A percentile compares a stretch with the other conserved stretches of the same genome.
Evolutionary conservation across 2,888 invertebrate species (phyloP).

Genomic region (Drosophila nr. medialis): DNA sequence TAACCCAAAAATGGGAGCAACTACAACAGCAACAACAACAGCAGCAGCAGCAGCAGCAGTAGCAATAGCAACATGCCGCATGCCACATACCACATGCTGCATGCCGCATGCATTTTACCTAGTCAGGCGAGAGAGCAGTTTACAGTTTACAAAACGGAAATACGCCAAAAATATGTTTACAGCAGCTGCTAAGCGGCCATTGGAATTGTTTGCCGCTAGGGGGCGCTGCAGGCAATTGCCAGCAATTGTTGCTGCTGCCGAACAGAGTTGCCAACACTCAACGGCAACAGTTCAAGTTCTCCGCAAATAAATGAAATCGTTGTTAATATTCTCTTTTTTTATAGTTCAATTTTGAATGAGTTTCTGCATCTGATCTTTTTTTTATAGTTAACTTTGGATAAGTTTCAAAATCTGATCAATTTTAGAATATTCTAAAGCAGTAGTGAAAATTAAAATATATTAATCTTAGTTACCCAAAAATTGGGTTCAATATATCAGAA

Average conservation of each 20-base stretch:
- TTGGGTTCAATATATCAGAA: not conserved
- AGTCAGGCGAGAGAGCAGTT: conserved; percentile 46
- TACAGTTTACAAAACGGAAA: conserved; percentile 71
- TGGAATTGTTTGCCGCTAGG: conserved; percentile 35
- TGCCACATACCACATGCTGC: conserved; percentile 34
- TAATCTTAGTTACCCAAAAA: not conserved
- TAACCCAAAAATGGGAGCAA: conserved; percentile 73
- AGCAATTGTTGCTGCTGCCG: conserved; percentile 25
- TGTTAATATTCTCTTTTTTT: not conserved
- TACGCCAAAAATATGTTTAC: conserved; percentile 73
- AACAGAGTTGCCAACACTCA: conserved; percentile 39
- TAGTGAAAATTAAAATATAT: not conserved
- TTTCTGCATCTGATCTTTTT: not conserved
- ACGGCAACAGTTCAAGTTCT: not conserved
- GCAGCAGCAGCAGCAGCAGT: conserved; percentile 20
- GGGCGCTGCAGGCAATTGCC: conserved; percentile 12
- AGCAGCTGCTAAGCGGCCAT: conserved; percentile 65
- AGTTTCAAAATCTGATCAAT: not conserved
- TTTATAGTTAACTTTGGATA: too few species aligned
- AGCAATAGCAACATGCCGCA: conserved; percentile 35
- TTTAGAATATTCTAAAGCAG: not conserved
- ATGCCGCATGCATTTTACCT: conserved; percentile 38
- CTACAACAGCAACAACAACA: conserved; percentile 44
- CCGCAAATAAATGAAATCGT: not conserved
- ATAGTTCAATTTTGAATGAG: not conserved